Conservation (phyloP, 2,113 vertebrate species). For the Eleginops maclovinus region DNA sequence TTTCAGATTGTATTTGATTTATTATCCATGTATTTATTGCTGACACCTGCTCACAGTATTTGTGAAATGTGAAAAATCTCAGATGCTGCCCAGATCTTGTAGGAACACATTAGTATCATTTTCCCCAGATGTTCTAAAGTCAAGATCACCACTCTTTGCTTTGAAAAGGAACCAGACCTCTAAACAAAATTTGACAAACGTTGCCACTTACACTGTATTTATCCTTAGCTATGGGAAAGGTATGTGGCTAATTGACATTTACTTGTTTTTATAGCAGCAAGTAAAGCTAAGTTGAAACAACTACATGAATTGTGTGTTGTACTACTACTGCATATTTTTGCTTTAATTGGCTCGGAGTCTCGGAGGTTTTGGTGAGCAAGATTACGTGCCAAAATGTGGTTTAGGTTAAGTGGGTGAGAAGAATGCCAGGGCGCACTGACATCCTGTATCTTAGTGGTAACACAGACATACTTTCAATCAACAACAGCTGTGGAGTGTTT, state of each 20-base stretch:
- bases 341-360: background rate
- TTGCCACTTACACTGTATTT: background rate
- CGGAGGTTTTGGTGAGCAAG: conserved; percentile 23
- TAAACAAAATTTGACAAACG: background rate
- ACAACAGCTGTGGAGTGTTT: background rate
- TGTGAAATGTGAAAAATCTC: conserved; percentile 58
- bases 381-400: conserved; percentile 52
- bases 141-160: background rate
- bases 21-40: conserved; percentile 17
- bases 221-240: background rate
- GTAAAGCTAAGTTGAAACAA: no score
- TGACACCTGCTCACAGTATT: conserved; percentile 44
- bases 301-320: no score
- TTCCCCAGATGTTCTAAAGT: conserved; percentile 49
- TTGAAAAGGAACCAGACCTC: background rate
- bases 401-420: conserved; percentile 39
- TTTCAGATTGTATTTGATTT: background rate
- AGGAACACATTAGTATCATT: conserved; percentile 17
- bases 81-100: conserved; percentile 31
- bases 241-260: background rate
- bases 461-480: conserved; percentile 6
- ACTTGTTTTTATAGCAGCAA: background rate
- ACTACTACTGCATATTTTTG: conserved; percentile 12
- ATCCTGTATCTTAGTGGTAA: conserved; percentile 37
- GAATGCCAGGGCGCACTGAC: conserved; percentile 25